Evolutionary conservation across 2,113 vertebrate species (phyloP), one percentile per base, ranked within the genome.

Genomic region (Platichthys flesus): DNA sequence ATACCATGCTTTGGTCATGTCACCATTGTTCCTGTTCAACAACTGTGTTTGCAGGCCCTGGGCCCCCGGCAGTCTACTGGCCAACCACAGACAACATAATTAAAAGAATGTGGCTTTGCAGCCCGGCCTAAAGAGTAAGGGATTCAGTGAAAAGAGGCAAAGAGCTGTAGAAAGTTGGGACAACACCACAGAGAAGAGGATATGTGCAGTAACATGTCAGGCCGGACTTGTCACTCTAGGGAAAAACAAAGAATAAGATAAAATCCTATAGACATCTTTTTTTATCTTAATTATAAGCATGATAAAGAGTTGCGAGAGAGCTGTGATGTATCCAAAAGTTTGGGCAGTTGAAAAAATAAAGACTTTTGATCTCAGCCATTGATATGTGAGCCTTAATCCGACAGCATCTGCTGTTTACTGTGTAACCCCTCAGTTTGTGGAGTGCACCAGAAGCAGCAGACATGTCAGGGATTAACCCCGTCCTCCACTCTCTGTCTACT

Each of bases 401-500:
- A 14, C 18, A 42, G 61, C 4, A 3, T 76, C 62, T 67, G 16
- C 56, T 77, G 9, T 74, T 62, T 66, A 56, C 37, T 57, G 60
- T 52, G 15, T 28, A 49, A 14, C 58, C 71, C 45, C 45, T 62
- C 37, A 77, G 42, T 85, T 76, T 76, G 47, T 51, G 47, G 47
- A 49, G 47, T 49, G 47, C 45, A 71, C 56, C 63, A 62, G 59
- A n/a, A 76, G 81, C 71, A 71, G 82, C 65, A 67, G 76, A 82
- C 71, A 78, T 75, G 62, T 67, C 45, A 24, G 60, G 86, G 90
- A 90, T 93, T 90, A 90, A 85, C 75, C 73, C 73, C 63, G 69
- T 75, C 58, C 61, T 78, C 7, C 42, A 21, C 51, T 71, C 40
- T 67, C 47, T 79, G 74, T 55, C 77, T 64, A 26, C 63, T 51